phyloP scores from a whole-genome alignment of 2,888 invertebrate genomes.

The Zhuqinia jingwanae region DNA sequence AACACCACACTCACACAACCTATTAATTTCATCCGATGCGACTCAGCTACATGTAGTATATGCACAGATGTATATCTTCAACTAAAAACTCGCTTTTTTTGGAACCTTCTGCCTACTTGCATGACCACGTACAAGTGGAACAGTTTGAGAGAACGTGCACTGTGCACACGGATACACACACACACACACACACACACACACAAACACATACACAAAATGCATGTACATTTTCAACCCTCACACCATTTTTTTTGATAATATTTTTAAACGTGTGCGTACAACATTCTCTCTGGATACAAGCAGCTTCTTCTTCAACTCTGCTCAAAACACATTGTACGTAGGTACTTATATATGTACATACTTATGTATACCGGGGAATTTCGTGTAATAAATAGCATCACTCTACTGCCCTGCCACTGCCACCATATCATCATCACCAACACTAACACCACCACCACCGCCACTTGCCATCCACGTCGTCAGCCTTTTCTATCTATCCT shows the following conservation, averaged over 20 bases:
- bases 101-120: constrained; percentile 60
- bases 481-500: constrained; percentile 38
- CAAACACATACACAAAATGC: too few species aligned
- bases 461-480: neutral
- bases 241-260: constrained; percentile 18
- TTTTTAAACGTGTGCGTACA: neutral
- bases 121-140: constrained; percentile 47
- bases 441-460: neutral
- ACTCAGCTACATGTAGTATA: constrained; percentile 27
- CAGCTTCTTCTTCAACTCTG: too few species aligned
- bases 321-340: too few species aligned
- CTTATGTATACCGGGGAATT: constrained; percentile 15
- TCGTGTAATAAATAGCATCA: constrained; percentile 18
- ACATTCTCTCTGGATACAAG: constrained; percentile 2
- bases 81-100: too few species aligned
- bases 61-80: too few species aligned
- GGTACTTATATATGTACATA: too few species aligned
- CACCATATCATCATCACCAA: too few species aligned
- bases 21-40: constrained; percentile 18
- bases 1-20: constrained; percentile 49
- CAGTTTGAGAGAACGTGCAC: constrained; percentile 16
- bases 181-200: neutral
- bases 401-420: neutral
- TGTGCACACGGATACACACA: neutral
- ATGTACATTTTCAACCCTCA: too few species aligned